Evolutionary conservation across 2,113 vertebrate species (phyloP).

Genomic region (Gnathonemus longibarbis): DNA sequence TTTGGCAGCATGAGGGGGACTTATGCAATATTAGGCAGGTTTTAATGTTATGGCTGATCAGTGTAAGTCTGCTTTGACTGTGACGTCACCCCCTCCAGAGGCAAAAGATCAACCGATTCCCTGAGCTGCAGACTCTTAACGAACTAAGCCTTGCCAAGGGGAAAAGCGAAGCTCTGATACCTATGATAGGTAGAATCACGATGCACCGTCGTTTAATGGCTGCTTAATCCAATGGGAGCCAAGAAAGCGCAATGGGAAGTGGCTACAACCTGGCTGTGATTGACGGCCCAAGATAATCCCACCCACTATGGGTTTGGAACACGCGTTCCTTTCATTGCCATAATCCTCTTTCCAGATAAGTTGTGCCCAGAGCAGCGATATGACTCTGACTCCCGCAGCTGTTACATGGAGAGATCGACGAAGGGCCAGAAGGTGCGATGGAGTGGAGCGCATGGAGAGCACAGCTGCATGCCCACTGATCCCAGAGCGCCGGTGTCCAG

Average conservation of each 20-base stretch:
- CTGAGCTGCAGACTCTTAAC: neutral
- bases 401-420: neutral
- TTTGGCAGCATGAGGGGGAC: neutral
- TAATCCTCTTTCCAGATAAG: conserved; percentile 6
- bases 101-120: neutral
- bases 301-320: neutral
- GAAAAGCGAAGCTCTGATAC: neutral
- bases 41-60: neutral
- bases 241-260: neutral
- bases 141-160: neutral
- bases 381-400: neutral
- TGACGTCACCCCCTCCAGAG: neutral
- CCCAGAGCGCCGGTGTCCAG: neutral
- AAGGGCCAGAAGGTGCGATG: neutral
- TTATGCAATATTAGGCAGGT: neutral
- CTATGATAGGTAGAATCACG: neutral
- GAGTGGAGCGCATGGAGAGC: neutral
- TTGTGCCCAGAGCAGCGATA: neutral
- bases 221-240: conserved; percentile 5
- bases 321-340: neutral
- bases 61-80: neutral
- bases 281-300: conserved; percentile 3
- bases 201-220: neutral
- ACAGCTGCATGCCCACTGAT: too few species aligned
- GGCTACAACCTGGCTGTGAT: neutral